phyloP scores from a whole-genome alignment of 1,140 invertebrate species.

The Aphaenogaster floridana region DNA sequence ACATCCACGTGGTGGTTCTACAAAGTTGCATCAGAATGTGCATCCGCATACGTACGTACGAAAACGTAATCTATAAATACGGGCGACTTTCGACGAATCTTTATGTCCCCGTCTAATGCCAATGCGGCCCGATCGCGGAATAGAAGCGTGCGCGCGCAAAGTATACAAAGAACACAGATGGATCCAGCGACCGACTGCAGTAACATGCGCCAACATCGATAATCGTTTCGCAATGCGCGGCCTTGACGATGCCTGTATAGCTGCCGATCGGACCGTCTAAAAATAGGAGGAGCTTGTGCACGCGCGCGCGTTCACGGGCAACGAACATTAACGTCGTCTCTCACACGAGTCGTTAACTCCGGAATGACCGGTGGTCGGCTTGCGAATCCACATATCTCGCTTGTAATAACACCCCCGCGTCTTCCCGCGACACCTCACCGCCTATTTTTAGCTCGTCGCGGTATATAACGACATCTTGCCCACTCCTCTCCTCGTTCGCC shows the following conservation, averaged over 20 bases:
- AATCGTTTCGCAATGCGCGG: constrained; percentile 80
- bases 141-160: neutral
- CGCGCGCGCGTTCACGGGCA: constrained; percentile 53
- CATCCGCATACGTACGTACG: neutral
- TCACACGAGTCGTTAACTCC: constrained; percentile 73
- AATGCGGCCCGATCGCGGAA: neutral
- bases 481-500: neutral
- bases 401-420: constrained; percentile 31
- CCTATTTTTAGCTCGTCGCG: constrained; percentile 31
- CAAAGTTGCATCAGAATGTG: constrained; percentile 17
- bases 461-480: neutral
- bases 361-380: constrained; percentile 50
- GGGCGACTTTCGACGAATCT: neutral
- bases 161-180: constrained; percentile 20
- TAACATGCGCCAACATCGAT: constrained; percentile 64
- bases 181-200: constrained; percentile 32
- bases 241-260: constrained; percentile 79
- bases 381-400: constrained; percentile 24
- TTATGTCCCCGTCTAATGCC: neutral
- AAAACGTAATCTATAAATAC: constrained; percentile 22
- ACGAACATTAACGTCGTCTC: constrained; percentile 75
- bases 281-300: constrained; percentile 71
- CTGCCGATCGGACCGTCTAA: constrained; percentile 73
- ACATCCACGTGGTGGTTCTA: neutral
- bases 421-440: constrained; percentile 7